A percentile compares a stretch with the other conserved stretches of the same genome.
phyloP scores from a whole-genome alignment of 2,113 vertebrate genomes.

The Prinia subflava region DNA sequence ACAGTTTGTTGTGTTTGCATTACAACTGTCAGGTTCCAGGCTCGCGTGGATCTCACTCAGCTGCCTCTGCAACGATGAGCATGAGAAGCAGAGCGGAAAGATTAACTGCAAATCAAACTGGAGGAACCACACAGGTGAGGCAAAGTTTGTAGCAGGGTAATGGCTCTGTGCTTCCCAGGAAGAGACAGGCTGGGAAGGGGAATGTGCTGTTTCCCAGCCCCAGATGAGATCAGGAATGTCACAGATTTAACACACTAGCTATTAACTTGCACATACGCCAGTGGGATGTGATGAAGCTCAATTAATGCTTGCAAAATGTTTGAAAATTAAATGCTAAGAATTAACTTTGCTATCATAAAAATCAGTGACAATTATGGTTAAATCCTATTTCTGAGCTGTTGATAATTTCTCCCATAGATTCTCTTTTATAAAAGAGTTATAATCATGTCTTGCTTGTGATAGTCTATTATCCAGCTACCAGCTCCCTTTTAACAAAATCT shows the following conservation, averaged over 20 bases:
- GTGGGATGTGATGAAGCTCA: background rate
- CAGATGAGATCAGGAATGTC: background rate
- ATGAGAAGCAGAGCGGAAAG: slow-evolving; percentile 6
- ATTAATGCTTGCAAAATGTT: background rate
- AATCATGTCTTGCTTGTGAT: background rate
- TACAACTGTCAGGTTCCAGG: background rate
- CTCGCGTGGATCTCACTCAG: background rate
- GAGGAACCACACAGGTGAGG: background rate
- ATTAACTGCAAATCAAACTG: slow-evolving; percentile 34
- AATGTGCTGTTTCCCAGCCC: background rate
- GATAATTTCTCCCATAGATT: background rate
- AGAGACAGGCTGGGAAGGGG: background rate
- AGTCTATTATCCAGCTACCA: background rate
- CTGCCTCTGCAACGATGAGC: background rate
- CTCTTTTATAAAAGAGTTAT: background rate
- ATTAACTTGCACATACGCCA: background rate
- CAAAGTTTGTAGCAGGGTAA: slow-evolving; percentile 1
- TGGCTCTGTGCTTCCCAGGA: background rate
- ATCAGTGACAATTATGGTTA: background rate
- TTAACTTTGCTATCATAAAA: background rate
- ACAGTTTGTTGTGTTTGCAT: slow-evolving; percentile 36
- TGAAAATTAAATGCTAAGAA: background rate
- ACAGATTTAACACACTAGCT: background rate
- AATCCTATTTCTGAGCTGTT: background rate
- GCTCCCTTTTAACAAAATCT: background rate